Conservation (phyloP, 2,113 vertebrate species). For the Synchiropus splendidus region DNA sequence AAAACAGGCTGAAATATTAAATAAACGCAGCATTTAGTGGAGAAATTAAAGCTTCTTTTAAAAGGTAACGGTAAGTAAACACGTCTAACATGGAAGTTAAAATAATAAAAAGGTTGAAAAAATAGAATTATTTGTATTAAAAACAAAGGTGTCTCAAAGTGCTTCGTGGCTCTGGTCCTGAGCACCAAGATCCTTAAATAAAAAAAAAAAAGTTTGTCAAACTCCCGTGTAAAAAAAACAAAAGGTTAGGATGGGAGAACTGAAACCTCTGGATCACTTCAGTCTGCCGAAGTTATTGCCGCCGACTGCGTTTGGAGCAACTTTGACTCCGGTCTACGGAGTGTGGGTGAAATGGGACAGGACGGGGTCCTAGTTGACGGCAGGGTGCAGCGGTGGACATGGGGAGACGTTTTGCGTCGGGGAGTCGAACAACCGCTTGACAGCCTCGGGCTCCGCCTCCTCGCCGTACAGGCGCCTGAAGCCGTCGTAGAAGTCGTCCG, state of each 20-base stretch:
- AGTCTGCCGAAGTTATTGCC: background rate
- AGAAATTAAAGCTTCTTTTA: conserved; percentile 41
- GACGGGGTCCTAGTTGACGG: conserved; percentile 12
- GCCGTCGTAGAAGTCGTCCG: conserved; percentile 62
- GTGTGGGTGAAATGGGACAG: too few species aligned
- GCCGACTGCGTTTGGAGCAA: too few species aligned
- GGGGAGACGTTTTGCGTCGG: conserved; percentile 29
- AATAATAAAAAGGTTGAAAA: conserved; percentile 20
- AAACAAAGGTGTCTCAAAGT: conserved; percentile 46
- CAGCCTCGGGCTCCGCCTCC: conserved; percentile 5
- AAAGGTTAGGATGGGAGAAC: conserved; percentile 2
- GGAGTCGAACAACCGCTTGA: background rate
- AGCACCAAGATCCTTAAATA: conserved; percentile 18
- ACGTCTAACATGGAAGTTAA: too few species aligned
- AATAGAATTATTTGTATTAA: conserved; percentile 10
- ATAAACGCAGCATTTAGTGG: conserved; percentile 30
- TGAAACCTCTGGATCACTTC: conserved; percentile 2
- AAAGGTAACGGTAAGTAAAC: background rate
- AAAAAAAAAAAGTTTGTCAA: conserved; percentile 8
- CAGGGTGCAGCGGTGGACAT: conserved; percentile 58
- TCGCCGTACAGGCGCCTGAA: conserved; percentile 56
- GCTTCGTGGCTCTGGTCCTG: conserved; percentile 35
- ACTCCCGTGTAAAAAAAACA: conserved; percentile 9
- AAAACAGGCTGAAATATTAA: conserved; percentile 7
- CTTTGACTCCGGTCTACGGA: too few species aligned